Base-by-base conservation (phyloP, 92 coral and sea anemone genomes). In the Pocillopora meandrina region DNA sequence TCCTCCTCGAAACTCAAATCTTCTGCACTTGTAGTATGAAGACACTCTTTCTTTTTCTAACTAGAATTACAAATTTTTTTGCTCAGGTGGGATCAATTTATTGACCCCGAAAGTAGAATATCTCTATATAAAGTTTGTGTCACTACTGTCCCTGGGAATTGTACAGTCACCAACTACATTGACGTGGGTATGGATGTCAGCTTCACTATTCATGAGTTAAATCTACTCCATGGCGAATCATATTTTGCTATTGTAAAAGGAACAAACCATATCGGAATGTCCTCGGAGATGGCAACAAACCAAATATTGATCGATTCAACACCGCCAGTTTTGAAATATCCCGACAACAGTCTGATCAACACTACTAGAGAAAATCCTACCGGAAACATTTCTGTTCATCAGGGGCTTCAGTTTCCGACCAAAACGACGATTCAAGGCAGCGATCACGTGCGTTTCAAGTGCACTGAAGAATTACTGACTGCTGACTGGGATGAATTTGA, bases 401-500 rank as follows among this genome's bases (percentile, higher is more conserved):
- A 15, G 47, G 66, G 60, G n/a, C 5, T 21, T 10, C 23, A 35
- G 70, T 33, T 55, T 14, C 47, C 76, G 6, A 9, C 82, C 10
- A n/a, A 35, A 35, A 75, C 11, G 34, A 67, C 19, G 52, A 63
- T 86, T 47, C 34, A 62, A 62, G 56, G 59, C 23, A 81, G 84
- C 60, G 36, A 72, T 35, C 82, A 78, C 67, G 65, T 94, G 35
- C 71, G 88, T 13, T 92, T 94, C 18, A 89, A 61, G 66, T 94
- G 95, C 77, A 81, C 92, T 3, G 98, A 94, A 57, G 95, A 94
- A 35, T 79, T 90, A 21, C 64, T 95, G 65, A 83, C 89, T 56
- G 84, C 86, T 12, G 87, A 82, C 79, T 97, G 99, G 99, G 95
- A 94, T 73, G 93, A 91, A 82, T 92, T 92, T 84, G 90, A 89